These are phyloP conservation scores for Oophaga sylvatica DNA, from an alignment of 2,797 vertebrate genomes.

Conservation along the genomic window DNA sequence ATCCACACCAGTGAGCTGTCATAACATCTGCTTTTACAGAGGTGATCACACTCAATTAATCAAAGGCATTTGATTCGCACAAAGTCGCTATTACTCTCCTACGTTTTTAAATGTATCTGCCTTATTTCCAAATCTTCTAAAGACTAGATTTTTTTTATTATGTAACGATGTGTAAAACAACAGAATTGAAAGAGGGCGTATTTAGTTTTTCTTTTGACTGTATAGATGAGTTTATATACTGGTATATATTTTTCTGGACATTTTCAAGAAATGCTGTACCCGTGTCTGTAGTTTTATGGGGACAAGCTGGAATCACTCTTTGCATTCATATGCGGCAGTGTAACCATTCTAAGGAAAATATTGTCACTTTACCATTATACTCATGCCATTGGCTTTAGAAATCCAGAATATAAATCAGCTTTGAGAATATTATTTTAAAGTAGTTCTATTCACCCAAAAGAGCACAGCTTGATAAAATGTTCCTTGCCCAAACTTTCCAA, in stretches of 20 bases:
- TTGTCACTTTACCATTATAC: neutral
- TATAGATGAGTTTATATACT: neutral
- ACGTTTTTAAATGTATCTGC: no score
- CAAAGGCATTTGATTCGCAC: no score
- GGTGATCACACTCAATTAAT: no score
- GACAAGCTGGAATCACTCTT: neutral
- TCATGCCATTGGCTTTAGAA: neutral
- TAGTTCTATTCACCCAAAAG: conserved; percentile 9
- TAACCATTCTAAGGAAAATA: neutral
- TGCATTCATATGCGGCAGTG: neutral
- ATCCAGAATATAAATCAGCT: conserved; percentile 1
- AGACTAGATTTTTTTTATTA: no score
- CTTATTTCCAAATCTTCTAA: no score
- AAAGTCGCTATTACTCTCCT: no score
- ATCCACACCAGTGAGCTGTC: no score
- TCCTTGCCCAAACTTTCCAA: conserved; percentile 25
- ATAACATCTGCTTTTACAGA: no score
- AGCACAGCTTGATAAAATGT: neutral
- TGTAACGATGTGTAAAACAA: no score
- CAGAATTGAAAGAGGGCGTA: no score
- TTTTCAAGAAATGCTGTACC: neutral
- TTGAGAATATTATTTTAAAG: conserved; percentile 22
- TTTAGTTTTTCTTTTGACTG: no score
- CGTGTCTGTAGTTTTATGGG: neutral
- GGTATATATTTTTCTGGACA: neutral